A percentile compares a stretch with the other conserved stretches of the same genome.
Conservation (phyloP, 2,113 vertebrate genomes). For the Anoura caudifer region DNA sequence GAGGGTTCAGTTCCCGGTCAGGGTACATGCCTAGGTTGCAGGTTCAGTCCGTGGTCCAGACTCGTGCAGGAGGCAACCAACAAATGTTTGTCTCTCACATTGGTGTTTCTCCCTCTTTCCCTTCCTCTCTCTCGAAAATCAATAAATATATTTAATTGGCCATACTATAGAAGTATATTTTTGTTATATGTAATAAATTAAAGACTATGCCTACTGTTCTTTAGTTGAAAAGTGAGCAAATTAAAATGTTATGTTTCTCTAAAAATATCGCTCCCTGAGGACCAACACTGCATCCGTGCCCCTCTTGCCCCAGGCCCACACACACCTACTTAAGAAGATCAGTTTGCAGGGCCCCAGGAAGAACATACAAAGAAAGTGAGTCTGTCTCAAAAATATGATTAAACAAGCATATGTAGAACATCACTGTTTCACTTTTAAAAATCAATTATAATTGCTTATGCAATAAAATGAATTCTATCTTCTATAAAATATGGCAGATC, state of each 20-base stretch:
- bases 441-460: background rate
- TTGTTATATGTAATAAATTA: background rate
- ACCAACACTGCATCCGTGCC: background rate
- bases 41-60: no score
- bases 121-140: no score
- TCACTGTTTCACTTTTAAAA: conserved; percentile 10
- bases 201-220: background rate
- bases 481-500: background rate
- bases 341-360: conserved; percentile 7
- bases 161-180: background rate
- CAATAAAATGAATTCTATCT: background rate
- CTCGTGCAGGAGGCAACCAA: no score
- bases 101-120: no score
- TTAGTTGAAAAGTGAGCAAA: conserved; percentile 1
- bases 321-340: background rate
- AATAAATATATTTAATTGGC: background rate
- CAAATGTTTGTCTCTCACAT: no score
- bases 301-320: background rate
- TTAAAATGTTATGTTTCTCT: background rate
- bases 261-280: background rate
- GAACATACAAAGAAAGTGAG: background rate
- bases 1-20: no score
- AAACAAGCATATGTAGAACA: background rate
- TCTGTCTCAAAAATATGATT: background rate
- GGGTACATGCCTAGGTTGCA: no score